Evolutionary conservation across 2,888 invertebrate species (phyloP).

Genomic region (Elegia similella): DNA sequence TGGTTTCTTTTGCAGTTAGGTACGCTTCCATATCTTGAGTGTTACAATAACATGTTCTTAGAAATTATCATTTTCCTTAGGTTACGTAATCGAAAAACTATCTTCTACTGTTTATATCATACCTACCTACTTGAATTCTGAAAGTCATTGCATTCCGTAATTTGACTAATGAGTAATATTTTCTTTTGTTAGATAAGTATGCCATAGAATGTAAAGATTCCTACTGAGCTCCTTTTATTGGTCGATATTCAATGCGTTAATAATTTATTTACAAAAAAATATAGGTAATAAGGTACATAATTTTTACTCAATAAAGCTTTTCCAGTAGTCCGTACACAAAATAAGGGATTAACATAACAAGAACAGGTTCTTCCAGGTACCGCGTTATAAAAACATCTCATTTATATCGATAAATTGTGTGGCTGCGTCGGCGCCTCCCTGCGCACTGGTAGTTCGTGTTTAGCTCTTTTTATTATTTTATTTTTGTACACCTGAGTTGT

Average conservation of each 20-base stretch:
- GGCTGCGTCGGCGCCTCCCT: slow-evolving; percentile 50
- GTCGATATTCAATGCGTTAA: no score
- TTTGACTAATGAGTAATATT: neutral
- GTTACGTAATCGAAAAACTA: no score
- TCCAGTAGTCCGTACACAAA: neutral
- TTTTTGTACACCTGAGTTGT: slow-evolving; percentile 77
- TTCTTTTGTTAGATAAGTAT: no score
- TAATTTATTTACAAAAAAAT: neutral
- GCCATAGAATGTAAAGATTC: no score
- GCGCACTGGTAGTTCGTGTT: slow-evolving; percentile 54
- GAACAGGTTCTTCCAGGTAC: slow-evolving; percentile 17
- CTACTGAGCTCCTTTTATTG: no score
- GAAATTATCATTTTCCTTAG: no score
- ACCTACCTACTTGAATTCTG: neutral
- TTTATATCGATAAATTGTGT: slow-evolving; percentile 51
- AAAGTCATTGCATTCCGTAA: neutral
- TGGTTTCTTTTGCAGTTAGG: no score
- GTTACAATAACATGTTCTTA: no score
- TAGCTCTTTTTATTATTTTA: slow-evolving; percentile 63
- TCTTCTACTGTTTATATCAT: neutral
- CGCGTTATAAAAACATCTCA: slow-evolving; percentile 12
- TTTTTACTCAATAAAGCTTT: neutral
- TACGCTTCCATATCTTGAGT: no score
- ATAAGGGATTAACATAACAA: slow-evolving; percentile 4
- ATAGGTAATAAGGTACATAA: neutral